Evolutionary conservation across 2,888 invertebrate species (phyloP).

Genomic region (Heliconius sara): DNA sequence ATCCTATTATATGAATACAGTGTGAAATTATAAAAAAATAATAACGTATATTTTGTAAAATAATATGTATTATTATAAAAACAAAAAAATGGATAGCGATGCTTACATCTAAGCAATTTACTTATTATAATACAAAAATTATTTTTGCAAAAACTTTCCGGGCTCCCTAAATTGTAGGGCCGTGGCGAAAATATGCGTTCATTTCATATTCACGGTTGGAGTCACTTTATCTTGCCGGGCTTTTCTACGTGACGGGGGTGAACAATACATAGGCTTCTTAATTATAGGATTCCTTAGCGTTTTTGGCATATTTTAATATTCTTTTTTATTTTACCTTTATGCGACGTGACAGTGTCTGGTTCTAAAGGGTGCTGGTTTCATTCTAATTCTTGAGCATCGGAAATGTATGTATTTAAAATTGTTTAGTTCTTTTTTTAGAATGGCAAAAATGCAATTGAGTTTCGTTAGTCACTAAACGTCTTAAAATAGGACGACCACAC

Average conservation of each 20-base stretch:
- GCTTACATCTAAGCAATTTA: constrained; percentile 2
- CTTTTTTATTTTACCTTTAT: not conserved
- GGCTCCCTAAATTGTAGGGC: constrained; percentile 22
- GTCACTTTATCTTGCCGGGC: constrained; percentile 44
- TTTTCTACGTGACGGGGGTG: constrained; percentile 42
- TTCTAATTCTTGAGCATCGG: not conserved
- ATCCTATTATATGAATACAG: not conserved
- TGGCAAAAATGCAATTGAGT: not conserved
- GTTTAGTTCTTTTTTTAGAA: not conserved
- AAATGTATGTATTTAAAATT: not conserved
- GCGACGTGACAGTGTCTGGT: not conserved
- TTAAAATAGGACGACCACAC: not conserved
- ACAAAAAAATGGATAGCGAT: not conserved
- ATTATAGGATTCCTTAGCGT: constrained; percentile 27
- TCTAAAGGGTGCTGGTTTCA: not conserved
- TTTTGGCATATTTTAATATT: constrained; percentile 12
- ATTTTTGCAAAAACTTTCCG: constrained; percentile 21
- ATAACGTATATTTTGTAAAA: not conserved
- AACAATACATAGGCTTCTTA: constrained; percentile 30
- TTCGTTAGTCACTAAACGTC: not conserved
- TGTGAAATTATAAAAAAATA: no score
- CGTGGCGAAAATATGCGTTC: constrained; percentile 36
- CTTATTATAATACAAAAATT: constrained; percentile 16
- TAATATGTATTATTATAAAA: not conserved
- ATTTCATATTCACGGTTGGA: constrained; percentile 43